Evolutionary conservation across 2,888 invertebrate genomes (phyloP).

Genomic region (Phrixothrix hirtus): DNA sequence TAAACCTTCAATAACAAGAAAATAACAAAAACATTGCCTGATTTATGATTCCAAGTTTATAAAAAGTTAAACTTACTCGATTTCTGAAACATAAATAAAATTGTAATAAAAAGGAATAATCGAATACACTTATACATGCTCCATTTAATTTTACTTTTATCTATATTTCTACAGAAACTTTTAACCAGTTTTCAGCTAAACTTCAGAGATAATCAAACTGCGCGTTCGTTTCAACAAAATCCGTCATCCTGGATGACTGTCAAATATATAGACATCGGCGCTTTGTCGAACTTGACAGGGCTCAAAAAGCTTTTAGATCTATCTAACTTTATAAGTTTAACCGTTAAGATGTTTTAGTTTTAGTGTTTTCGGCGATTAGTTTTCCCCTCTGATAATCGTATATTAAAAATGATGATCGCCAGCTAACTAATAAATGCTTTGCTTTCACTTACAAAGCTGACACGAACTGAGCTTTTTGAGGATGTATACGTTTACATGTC

Average conservation of each 20-base stretch:
- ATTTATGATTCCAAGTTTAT: too few species aligned
- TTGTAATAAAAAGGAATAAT: too few species aligned
- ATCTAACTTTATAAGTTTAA: slow-evolving; percentile 32
- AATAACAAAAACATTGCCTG: too few species aligned
- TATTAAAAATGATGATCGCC: too few species aligned
- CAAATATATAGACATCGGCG: slow-evolving; percentile 30
- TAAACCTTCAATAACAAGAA: too few species aligned
- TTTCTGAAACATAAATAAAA: too few species aligned
- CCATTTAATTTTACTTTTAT: slow-evolving; percentile 5
- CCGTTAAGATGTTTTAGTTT: slow-evolving; percentile 25
- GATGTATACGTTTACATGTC: too few species aligned
- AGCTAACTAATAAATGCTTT: too few species aligned
- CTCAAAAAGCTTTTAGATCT: slow-evolving; percentile 34
- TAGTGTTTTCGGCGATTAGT: slow-evolving; percentile 18
- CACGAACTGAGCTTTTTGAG: too few species aligned
- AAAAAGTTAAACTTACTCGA: too few species aligned
- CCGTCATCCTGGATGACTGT: slow-evolving; percentile 32
- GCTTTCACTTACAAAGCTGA: too few species aligned
- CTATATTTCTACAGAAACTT: slow-evolving; percentile 12
- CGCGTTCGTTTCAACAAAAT: slow-evolving; percentile 26
- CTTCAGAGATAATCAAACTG: slow-evolving; percentile 28
- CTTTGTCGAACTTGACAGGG: slow-evolving; percentile 31
- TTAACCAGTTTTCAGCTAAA: slow-evolving; percentile 23
- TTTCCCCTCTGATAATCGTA: slow-evolving; percentile 2
- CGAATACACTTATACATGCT: too few species aligned